Evolutionary conservation across 1,140 invertebrate genomes (phyloP), one percentile per base, ranked within the genome.

Genomic region (Bombus turneri): DNA sequence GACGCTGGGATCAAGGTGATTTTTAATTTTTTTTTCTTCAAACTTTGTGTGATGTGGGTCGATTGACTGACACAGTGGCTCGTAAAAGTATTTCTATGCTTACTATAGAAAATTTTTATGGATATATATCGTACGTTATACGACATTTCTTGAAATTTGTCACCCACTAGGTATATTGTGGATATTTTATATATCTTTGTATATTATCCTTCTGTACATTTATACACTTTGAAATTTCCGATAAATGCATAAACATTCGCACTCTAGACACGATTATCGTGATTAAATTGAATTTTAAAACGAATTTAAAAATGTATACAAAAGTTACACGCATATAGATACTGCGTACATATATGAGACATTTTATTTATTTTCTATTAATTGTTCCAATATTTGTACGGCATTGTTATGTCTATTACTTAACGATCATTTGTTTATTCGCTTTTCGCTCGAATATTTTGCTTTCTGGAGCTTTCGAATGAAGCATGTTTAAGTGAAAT

Each of bases 1-100:
- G 25, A 57, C 62, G 13, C 0, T 90, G 86, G 89, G 18, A 90
- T 73, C 79, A 87, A 90, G 89, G 89, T 90, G 66, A 80, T 8
- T 79, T 76, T 71, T 71, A 37, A 31, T 68, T 68, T 18, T 78
- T 37, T 15, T 62, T 57, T 37, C 1, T 37, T 74, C 0, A 37
- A 28, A 25, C 25, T 64, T 57, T 31, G 31, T 34, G 1, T 8
- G 12, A 47, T 6, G 6, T 47, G 6, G 47, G 3, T 62, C 13
- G 59, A n/a, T 62, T n/a, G 59, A n/a, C 25, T 62, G 59, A 62
- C 9, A n/a, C 8, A 62, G 9, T 62, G 59, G 3, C 10, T 73
- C 8, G 41, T 31, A 22, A 73, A 43, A 5, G 37, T 15, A 18
- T 31, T 37, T 12, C 15, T 37, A n/a, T 37, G 13, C 22, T 22